These are phyloP conservation scores for Trichosurus vulpecula DNA, from an alignment of 2,797 vertebrate species.

Conservation along the genomic window DNA sequence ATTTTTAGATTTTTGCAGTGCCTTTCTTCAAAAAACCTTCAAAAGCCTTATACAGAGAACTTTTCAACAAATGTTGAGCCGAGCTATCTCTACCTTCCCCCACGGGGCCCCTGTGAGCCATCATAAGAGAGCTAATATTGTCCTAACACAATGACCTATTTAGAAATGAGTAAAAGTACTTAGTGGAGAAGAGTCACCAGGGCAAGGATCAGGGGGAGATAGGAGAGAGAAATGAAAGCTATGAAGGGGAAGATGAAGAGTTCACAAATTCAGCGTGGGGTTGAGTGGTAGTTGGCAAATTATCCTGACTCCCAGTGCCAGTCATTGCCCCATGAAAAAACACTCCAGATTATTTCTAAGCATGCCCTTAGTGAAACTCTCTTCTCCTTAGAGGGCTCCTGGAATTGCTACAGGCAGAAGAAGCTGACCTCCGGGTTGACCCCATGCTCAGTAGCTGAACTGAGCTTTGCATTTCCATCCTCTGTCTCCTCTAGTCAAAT, in stretches of 20 bases:
- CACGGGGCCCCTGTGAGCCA: neutral
- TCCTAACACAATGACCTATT: conserved; percentile 31
- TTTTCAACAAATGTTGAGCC: neutral
- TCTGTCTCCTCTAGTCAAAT: conserved; percentile 10
- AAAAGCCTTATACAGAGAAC: neutral
- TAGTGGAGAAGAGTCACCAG: neutral
- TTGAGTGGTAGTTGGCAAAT: neutral
- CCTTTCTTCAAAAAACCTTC: conserved; percentile 29
- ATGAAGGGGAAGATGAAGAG: conserved; percentile 21
- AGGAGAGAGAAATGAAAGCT: conserved; percentile 8
- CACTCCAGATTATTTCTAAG: neutral
- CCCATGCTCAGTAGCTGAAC: neutral
- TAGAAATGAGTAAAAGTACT: conserved; percentile 17
- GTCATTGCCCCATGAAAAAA: neutral
- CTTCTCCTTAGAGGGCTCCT: neutral
- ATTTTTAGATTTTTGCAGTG: conserved; percentile 4
- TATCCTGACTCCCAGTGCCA: neutral
- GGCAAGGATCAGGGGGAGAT: neutral
- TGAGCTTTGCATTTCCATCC: neutral
- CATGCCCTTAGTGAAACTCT: neutral
- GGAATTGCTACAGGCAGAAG: conserved; percentile 4
- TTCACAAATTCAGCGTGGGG: neutral
- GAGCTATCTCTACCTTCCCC: neutral
- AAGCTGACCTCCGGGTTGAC: neutral
- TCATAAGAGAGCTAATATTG: neutral